phyloP scores from a whole-genome alignment of 2,797 vertebrate species.

The Sebastes oblongus region DNA sequence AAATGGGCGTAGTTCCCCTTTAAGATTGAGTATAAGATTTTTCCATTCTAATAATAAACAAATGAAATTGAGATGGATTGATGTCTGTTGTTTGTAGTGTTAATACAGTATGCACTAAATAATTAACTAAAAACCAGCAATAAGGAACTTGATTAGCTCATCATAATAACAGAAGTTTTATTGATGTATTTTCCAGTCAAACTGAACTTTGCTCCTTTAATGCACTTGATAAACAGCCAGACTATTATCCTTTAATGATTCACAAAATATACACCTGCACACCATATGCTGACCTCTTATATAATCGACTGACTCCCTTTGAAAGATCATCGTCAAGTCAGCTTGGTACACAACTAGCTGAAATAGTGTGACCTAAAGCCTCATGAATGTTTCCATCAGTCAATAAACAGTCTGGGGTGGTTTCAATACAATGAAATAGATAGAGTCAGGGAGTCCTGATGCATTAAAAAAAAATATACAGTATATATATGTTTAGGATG shows the following conservation, averaged over 20 bases:
- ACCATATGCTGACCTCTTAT: background rate
- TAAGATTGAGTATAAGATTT: background rate
- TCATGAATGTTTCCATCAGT: background rate
- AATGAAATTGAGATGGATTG: background rate
- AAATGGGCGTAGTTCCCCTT: too few relatives aligned
- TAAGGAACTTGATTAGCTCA: background rate
- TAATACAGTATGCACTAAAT: background rate
- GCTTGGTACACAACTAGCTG: background rate
- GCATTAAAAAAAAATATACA: background rate
- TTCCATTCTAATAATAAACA: background rate
- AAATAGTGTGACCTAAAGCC: background rate
- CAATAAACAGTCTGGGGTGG: background rate
- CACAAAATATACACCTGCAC: background rate
- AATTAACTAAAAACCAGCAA: background rate
- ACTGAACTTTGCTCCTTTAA: constrained; percentile 2
- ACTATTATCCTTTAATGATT: background rate
- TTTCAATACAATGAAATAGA: background rate
- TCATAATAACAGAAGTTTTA: background rate
- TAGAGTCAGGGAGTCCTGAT: background rate
- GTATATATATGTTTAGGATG: background rate
- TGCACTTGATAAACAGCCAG: background rate
- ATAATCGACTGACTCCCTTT: background rate
- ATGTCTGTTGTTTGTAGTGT: background rate
- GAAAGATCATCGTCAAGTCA: background rate
- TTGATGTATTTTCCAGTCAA: background rate